Percentiles rank a stretch among this genome's conserved stretches.
These are phyloP conservation scores for Mus musculus DNA, from an alignment of 2,113 vertebrate genomes.

Conservation along the genomic window GRCm39 chr3:148185001-148185500, in stretches of 20 bases:
- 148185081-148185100: neutral
- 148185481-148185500: neutral
- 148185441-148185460: neutral
- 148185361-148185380: neutral
- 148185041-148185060: neutral
- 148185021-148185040: neutral
- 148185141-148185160: neutral
- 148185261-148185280: neutral
- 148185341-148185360: neutral
- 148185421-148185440: neutral
- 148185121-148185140: neutral
- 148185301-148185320: neutral
- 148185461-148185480: neutral
- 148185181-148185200: neutral
- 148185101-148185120: neutral
- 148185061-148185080: neutral
- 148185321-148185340: neutral
- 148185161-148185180: neutral
- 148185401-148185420: neutral
- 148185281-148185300: neutral
- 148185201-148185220: neutral
- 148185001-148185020: conserved; percentile 43
- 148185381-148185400: neutral
- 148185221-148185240: neutral
- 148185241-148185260: neutral